These are phyloP conservation scores for Nemapogon koenigi DNA, from an alignment of 2,888 invertebrate species.

Conservation along the genomic window DNA sequence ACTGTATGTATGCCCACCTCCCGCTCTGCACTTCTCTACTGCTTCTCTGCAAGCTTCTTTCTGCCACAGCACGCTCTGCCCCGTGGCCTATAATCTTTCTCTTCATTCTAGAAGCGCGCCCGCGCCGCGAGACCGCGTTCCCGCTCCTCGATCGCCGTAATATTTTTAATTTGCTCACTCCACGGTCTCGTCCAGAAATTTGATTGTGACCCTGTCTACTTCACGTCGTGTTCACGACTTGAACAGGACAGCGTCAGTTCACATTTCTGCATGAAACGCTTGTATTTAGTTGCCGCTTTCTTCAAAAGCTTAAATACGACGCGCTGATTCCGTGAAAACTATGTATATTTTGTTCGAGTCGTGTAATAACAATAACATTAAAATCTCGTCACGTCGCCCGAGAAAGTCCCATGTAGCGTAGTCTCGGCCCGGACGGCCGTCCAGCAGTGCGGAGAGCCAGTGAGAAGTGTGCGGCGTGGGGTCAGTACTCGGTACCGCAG, in stretches of 20 bases:
- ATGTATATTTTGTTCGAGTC: too few species aligned
- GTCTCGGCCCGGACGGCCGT: too few species aligned
- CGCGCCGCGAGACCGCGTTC: constrained; percentile 37
- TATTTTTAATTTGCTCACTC: background rate
- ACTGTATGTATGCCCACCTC: constrained; percentile 61
- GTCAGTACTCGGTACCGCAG: constrained; percentile 43
- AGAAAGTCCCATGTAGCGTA: too few species aligned
- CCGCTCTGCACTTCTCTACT: constrained; percentile 65
- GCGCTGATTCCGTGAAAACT: constrained; percentile 40
- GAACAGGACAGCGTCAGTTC: too few species aligned
- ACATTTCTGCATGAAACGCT: too few species aligned
- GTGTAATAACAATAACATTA: too few species aligned
- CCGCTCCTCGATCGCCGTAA: background rate
- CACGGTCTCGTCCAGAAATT: constrained; percentile 16
- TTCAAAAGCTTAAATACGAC: constrained; percentile 43
- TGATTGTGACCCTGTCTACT: constrained; percentile 31
- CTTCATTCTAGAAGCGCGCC: constrained; percentile 29
- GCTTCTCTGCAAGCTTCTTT: constrained; percentile 65
- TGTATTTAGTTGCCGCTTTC: constrained; percentile 57
- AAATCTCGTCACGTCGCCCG: too few species aligned
- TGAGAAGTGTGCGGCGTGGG: constrained; percentile 54
- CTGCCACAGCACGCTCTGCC: constrained; percentile 62
- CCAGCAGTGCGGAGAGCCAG: constrained; percentile 55
- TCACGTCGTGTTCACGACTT: too few species aligned
- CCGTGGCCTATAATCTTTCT: constrained; percentile 40